Percentiles rank a stretch among this genome's conserved stretches.
These are phyloP conservation scores for Nothoprocta perdicaria DNA, from an alignment of 2,113 vertebrate genomes.

Conservation along the genomic window DNA sequence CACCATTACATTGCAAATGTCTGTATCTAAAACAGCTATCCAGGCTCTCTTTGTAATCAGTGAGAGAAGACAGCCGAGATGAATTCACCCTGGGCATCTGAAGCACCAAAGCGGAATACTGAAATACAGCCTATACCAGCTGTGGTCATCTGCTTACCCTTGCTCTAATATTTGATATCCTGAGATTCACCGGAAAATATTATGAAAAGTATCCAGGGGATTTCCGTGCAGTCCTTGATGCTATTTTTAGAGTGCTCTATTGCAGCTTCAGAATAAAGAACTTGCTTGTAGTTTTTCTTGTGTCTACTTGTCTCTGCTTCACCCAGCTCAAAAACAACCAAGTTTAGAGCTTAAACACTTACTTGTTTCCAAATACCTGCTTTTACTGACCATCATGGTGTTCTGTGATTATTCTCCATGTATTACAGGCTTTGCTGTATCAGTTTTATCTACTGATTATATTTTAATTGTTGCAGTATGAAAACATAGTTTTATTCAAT, in stretches of 20 bases:
- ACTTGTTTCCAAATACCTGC: not conserved
- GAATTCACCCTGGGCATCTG: not conserved
- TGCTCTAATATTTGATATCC: not conserved
- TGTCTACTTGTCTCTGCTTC: constrained; percentile 63
- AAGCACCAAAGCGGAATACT: not conserved
- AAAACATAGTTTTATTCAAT: not conserved
- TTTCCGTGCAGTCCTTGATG: constrained; percentile 61
- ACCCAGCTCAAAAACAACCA: constrained; percentile 27
- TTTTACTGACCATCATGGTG: constrained; percentile 22
- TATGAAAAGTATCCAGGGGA: constrained; percentile 49
- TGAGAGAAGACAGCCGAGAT: not conserved
- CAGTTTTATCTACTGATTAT: not conserved
- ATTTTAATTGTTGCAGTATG: not conserved
- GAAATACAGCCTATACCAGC: not conserved
- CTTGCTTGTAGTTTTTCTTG: constrained; percentile 60
- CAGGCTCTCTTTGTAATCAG: not conserved
- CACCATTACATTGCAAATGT: not conserved
- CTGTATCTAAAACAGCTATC: not conserved
- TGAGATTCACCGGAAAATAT: constrained; percentile 36
- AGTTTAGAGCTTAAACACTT: constrained; percentile 18
- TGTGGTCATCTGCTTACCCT: constrained; percentile 47
- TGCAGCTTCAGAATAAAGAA: constrained; percentile 47
- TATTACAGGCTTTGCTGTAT: not conserved
- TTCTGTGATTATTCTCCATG: constrained; percentile 2
- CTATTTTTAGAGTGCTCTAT: constrained; percentile 56